These are phyloP conservation scores for Atlantisia rogersi DNA, from an alignment of 2,113 vertebrate genomes.

Conservation along the genomic window DNA sequence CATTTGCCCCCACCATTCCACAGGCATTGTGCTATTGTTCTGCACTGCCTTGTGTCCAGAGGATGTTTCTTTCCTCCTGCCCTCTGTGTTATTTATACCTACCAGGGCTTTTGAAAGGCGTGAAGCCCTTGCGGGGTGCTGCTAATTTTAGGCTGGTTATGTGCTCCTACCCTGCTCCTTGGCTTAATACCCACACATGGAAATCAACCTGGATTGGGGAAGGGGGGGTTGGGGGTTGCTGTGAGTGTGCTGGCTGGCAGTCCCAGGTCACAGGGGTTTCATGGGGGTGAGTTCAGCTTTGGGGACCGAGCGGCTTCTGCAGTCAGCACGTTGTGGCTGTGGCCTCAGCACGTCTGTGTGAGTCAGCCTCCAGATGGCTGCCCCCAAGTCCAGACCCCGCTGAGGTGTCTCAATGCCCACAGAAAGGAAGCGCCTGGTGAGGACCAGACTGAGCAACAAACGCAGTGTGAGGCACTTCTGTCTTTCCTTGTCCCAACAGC, in stretches of 20 bases:
- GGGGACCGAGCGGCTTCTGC: background rate
- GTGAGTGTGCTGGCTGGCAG: background rate
- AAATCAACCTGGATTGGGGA: background rate
- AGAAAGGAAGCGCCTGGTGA: background rate
- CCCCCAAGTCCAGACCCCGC: background rate
- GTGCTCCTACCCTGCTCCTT: background rate
- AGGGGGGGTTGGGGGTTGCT: background rate
- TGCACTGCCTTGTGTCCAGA: background rate
- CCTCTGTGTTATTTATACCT: background rate
- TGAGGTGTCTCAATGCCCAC: background rate
- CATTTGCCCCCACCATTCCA: background rate
- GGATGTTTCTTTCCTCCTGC: background rate
- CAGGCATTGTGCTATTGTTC: background rate
- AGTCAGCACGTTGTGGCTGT: background rate
- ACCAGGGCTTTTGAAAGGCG: background rate
- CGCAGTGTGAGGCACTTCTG: background rate
- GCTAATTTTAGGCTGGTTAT: background rate
- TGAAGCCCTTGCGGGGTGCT: background rate
- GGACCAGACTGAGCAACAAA: background rate
- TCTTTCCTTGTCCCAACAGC: background rate
- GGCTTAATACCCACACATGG: background rate
- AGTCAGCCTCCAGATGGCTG: background rate
- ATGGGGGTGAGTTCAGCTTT: rapidly evolving
- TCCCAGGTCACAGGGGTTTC: background rate
- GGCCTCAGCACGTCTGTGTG: background rate